Evolutionary conservation across 2,113 vertebrate species (phyloP).

Genomic region (Phaethon lepturus): DNA sequence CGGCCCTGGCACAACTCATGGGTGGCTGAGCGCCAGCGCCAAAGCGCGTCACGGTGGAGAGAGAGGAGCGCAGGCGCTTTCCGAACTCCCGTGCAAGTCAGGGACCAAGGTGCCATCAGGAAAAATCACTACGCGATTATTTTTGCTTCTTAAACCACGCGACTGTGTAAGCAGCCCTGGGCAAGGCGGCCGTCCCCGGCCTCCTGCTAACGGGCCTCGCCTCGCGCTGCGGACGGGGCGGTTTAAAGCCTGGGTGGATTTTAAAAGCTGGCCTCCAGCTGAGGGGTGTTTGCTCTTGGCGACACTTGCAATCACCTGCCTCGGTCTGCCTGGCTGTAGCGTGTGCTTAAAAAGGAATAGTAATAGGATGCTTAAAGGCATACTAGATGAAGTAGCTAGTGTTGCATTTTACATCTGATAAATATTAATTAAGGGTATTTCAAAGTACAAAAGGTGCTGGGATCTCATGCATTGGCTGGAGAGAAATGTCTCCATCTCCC

Average conservation of each 20-base stretch:
- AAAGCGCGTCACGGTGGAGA: neutral
- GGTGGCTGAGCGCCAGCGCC: neutral
- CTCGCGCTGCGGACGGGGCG: too few species aligned
- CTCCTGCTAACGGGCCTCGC: neutral
- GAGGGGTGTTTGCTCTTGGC: neutral
- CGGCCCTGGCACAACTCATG: neutral
- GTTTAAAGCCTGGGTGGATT: neutral
- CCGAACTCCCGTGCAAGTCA: neutral
- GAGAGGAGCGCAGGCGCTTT: neutral
- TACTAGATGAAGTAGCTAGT: neutral
- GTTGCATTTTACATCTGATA: constrained; percentile 4
- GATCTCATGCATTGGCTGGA: neutral
- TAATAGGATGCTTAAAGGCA: neutral
- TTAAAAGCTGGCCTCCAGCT: neutral
- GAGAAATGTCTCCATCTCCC: neutral
- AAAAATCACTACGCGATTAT: neutral
- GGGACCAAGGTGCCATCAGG: neutral
- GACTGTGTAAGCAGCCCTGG: neutral
- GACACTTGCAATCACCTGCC: neutral
- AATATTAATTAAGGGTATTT: constrained; percentile 11
- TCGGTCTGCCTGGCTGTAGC: neutral
- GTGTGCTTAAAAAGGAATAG: neutral
- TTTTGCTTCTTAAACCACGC: neutral
- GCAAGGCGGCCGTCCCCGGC: neutral
- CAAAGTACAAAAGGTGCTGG: neutral